phyloP scores from a whole-genome alignment of 2,113 vertebrate genomes.

The Tachuris rubrigastra region DNA sequence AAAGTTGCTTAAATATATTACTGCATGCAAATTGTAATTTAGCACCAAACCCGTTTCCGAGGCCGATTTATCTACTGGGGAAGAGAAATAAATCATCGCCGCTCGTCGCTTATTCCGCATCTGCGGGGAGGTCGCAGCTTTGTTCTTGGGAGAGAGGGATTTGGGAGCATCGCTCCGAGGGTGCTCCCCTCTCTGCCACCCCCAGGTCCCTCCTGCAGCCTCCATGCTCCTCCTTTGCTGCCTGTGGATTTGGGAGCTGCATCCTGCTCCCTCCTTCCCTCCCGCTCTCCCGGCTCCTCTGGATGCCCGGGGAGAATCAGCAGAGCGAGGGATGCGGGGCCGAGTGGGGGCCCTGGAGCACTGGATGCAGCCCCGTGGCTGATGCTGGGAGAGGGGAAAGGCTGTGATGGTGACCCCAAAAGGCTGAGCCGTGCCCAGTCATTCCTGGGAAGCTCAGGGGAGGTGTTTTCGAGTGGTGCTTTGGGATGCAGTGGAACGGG shows the following conservation, averaged over 20 bases:
- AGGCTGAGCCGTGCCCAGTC: rapidly evolving
- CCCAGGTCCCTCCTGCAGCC: rapidly evolving
- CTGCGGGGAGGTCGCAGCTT: constrained; percentile 8
- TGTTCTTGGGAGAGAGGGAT: background rate
- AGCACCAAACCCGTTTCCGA: background rate
- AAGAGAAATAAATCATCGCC: background rate
- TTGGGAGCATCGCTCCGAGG: background rate
- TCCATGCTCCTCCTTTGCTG: background rate
- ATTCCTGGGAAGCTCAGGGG: background rate
- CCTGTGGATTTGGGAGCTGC: background rate
- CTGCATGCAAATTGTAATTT: constrained; percentile 1
- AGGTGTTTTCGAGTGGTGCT: rapidly evolving
- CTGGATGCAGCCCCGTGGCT: rapidly evolving
- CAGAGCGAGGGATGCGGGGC: rapidly evolving
- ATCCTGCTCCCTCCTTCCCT: background rate
- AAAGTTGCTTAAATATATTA: constrained; percentile 48
- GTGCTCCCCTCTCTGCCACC: background rate
- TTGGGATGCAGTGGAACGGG: background rate
- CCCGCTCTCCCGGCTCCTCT: background rate
- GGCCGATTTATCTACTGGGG: background rate
- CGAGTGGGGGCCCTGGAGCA: background rate
- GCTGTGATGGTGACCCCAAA: rapidly evolving
- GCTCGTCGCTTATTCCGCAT: background rate
- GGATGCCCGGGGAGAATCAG: rapidly evolving
- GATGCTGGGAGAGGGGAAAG: background rate